Conservation (phyloP, 2,113 vertebrate genomes). For the Xiphophorus maculatus region DNA sequence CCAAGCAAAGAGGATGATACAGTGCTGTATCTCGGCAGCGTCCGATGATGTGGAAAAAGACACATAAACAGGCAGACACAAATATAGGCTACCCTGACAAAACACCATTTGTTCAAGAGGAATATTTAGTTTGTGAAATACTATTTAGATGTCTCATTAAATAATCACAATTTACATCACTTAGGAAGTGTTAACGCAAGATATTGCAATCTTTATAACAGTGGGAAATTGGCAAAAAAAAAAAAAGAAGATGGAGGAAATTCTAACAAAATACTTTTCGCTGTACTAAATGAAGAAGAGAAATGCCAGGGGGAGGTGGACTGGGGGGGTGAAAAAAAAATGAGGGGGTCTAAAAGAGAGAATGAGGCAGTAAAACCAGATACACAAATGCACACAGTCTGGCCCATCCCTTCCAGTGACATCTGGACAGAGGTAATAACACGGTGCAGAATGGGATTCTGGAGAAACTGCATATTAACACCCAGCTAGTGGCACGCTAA, state of each 20-base stretch:
- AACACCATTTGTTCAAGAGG: not conserved
- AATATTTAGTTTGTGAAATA: not conserved
- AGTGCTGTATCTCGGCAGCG: conserved; percentile 37
- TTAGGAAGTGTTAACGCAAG: conserved; percentile 8
- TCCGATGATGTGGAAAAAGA: conserved; percentile 26
- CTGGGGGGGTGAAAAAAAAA: conserved; percentile 11
- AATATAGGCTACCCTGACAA: not conserved
- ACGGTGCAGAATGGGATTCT: conserved; percentile 75
- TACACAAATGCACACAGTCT: not conserved
- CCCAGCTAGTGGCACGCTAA: conserved; percentile 78
- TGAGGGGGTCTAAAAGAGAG: conserved; percentile 21
- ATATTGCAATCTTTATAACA: conserved; percentile 14
- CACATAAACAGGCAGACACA: not conserved
- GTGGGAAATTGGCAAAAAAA: conserved; percentile 25
- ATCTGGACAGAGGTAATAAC: conserved; percentile 82
- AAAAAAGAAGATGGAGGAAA: conserved; percentile 5
- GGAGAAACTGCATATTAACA: conserved; percentile 80
- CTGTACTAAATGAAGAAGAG: not conserved
- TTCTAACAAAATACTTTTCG: conserved; percentile 12
- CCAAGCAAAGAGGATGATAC: conserved; percentile 43
- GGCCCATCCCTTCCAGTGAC: conserved; percentile 66
- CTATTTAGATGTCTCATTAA: not conserved
- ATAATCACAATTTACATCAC: not conserved
- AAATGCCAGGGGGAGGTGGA: conserved; percentile 24
- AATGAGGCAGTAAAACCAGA: conserved; percentile 22